phyloP scores from a whole-genome alignment of 2,797 vertebrate species.

The Coregonus ussuriensis region DNA sequence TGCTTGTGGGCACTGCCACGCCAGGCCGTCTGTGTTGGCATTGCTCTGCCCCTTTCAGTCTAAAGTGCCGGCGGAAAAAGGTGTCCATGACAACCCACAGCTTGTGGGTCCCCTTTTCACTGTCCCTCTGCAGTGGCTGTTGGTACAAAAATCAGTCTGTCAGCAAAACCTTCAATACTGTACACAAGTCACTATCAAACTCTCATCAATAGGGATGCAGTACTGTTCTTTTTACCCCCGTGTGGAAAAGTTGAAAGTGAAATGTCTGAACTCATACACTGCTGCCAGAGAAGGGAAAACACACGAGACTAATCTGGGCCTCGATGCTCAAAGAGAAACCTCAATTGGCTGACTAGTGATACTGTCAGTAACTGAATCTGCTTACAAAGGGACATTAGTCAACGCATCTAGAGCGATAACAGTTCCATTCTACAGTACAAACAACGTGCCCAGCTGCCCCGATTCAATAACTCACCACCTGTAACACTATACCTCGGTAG shows the following conservation, averaged over 20 bases:
- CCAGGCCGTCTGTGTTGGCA: conserved; percentile 45
- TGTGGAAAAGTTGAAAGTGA: conserved; percentile 5
- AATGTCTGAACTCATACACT: conserved; percentile 32
- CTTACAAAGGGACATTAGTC: conserved; percentile 20
- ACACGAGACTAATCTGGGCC: conserved; percentile 6
- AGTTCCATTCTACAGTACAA: conserved; percentile 4
- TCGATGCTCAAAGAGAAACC: conserved; percentile 17
- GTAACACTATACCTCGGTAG: conserved; percentile 22
- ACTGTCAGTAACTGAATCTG: conserved; percentile 1
- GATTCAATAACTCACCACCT: conserved; percentile 16
- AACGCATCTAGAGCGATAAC: conserved; percentile 23
- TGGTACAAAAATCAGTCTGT: conserved; percentile 68
- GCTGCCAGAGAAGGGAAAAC: neutral
- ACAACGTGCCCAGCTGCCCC: conserved; percentile 10
- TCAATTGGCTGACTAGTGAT: conserved; percentile 16
- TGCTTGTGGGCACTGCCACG: conserved; percentile 76
- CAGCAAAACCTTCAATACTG: conserved; percentile 55
- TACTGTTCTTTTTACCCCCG: conserved; percentile 45
- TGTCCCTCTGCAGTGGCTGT: conserved; percentile 63
- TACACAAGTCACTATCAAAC: neutral
- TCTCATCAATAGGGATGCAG: conserved; percentile 36
- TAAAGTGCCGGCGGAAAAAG: conserved; percentile 87
- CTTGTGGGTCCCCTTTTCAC: conserved; percentile 15
- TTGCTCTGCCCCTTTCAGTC: conserved; percentile 58
- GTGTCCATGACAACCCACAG: conserved; percentile 77